Base-by-base conservation (phyloP, 2,888 invertebrate species). In the Oithona nana region DNA sequence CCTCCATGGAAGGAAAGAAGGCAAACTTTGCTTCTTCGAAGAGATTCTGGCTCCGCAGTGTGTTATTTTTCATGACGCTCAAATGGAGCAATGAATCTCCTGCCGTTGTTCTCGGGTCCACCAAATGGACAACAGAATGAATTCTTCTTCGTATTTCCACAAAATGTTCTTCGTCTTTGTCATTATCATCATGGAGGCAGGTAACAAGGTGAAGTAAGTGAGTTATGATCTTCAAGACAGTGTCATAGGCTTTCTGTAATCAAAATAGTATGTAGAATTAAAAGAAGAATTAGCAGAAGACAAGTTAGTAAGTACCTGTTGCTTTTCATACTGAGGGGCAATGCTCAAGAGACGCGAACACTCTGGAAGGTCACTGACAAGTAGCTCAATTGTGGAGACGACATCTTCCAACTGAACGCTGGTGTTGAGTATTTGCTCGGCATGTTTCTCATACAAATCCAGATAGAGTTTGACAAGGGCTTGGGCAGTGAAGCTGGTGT, bases 81-180 rank as follows among this genome's bases (percentile, higher is more conserved):
- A 90, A 78, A 76, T 92, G 92, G 65, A 93, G 78, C 66, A 90
- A 76, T n/a, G 86, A 81, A 72, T 88, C 87, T 65, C 83, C 83
- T 16, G 64, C 81, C 79, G 69, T 80, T 68, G 83, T 83, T 66
- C 80, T 79, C 61, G 84, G 81, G 73, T 84, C 81, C 65, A 69
- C 63, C 2, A 64, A 66, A 61, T 77, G 29, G 84, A 78, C 60
- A 83, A 75, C 66, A 61, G 65, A 65, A 64, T 61, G 68, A 65
- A 65, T 50, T 11, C 63, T 64, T 24, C 58, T 31, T 22, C 63
- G 57, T 16, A 67, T 63, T 28, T 66, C 60, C 8, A 63, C 4
- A 66, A 69, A 57, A 66, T 66, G 56, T 28, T 55, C 30, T 26
- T 67, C 66, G 59, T 71, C 68, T 63, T 68, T 66, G 28, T 65